Evolutionary conservation across 1,140 invertebrate species (phyloP), one percentile per base, ranked within the genome.

Genomic region (Euwallacea fornicatus): DNA sequence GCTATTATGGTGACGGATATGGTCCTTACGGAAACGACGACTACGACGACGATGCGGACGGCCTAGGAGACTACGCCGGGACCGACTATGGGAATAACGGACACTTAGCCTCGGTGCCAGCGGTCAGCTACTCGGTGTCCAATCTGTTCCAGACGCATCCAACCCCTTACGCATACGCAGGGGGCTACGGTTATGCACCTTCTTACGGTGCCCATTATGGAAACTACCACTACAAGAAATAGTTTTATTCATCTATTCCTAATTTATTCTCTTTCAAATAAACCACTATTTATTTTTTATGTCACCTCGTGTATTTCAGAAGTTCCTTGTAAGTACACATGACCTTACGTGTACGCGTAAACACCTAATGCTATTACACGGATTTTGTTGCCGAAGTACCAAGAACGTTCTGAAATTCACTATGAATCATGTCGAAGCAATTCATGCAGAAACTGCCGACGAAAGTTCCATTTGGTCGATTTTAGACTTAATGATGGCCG

Each of bases 71-170:
- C 21, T 33, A 33, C 4, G 21, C 21, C 21, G 21, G 21, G 4
- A 33, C 21, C 21, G 21, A 33, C 21, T 33, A 33, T 4, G 21
- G 21, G 21, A 2, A 33, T 33, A 33, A 33, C 4, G 58, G 16
- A 33, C 16, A 33, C 11, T 10, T 11, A 10, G 13, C 13, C 9
- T 13, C 33, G 42, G 7, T 7, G 2, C 13, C 11, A 10, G 33
- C 13, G 2, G 13, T 33, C n/a, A 7, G 42, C 2, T 8, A 11
- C 11, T 33, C 21, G 7, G 59, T 61, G 4, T 43, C 33, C 6
- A n/a, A 21, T 21, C 42, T 61, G 59, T 61, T 42, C 59, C 59
- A 61, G 42, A 61, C 59, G 4, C 59, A 61, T 16, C 59, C 59
- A 42, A 61, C 21, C 42, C 59, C 59, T 0, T 16, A 2, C 16